These are phyloP conservation scores for Toxostoma redivivum DNA, from an alignment of 2,113 vertebrate genomes.

Conservation along the genomic window DNA sequence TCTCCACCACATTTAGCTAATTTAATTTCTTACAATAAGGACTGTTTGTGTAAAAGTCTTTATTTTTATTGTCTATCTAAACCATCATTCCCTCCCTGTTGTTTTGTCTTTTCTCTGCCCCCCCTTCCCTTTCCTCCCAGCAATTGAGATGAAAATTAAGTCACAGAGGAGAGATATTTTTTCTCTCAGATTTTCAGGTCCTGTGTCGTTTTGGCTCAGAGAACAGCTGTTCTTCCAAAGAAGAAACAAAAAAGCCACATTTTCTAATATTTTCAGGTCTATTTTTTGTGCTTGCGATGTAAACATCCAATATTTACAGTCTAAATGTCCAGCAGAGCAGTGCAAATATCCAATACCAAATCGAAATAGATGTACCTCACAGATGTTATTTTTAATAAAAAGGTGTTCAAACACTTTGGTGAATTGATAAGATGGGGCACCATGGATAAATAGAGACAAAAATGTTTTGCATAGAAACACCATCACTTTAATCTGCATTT, in stretches of 20 bases:
- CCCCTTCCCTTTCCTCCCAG: background rate
- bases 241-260: background rate
- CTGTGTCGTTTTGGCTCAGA: background rate
- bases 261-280: background rate
- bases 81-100: background rate
- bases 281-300: background rate
- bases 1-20: background rate
- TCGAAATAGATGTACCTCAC: background rate
- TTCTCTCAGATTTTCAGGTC: background rate
- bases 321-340: background rate
- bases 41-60: background rate
- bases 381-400: background rate
- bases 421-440: background rate
- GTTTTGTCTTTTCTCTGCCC: fast-evolving
- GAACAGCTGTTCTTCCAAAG: background rate
- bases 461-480: background rate
- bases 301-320: background rate
- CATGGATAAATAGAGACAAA: background rate
- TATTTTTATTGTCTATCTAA: background rate
- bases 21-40: background rate
- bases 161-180: background rate
- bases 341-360: background rate
- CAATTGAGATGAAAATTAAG: background rate
- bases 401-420: background rate
- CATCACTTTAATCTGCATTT: background rate